Base-by-base conservation (phyloP, 1,140 invertebrate species). In the Drepana arcuata region DNA sequence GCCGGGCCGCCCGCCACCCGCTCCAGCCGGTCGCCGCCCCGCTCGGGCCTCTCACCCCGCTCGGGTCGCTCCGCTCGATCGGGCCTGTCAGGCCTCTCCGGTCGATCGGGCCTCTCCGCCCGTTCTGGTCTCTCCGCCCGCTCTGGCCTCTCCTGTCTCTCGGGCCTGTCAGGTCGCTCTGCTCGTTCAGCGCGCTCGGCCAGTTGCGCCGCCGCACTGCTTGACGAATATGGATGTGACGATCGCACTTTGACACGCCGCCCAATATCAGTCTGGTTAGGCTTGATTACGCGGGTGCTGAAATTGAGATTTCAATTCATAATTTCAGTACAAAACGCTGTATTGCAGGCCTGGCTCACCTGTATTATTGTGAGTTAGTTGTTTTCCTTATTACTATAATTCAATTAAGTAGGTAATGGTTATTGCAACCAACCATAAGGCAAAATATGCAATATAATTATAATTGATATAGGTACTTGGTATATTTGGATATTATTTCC, bases 261-360 rank as follows among this genome's bases (percentile, higher is more conserved):
- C 26, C 94, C 93, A 59, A 95, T 93, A 80, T 94, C 91, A 50
- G 91, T 91, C 65, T 92, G 92, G 79, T 93, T 94, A 43, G 92
- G 88, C 85, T 96, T 95, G 59, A 97, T 96, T 64, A 95, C 94
- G 68, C 94, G 90, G 56, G 95, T 94, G 82, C 93, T 95, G 84
- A 15, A 87, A 87, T n/a, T n/a, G n/a, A n/a, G n/a, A n/a, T n/a
- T n/a, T n/a, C n/a, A n/a, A n/a, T n/a, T n/a, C n/a, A n/a, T n/a
- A n/a, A n/a, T n/a, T n/a, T n/a, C n/a, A n/a, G n/a, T n/a, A n/a
- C n/a, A n/a, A n/a, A n/a, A n/a, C n/a, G n/a, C n/a, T n/a, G n/a
- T n/a, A n/a, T n/a, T n/a, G n/a, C n/a, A n/a, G n/a, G n/a, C n/a
- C n/a, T n/a, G n/a, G n/a, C n/a, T n/a, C n/a, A n/a, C n/a, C n/a